Evolutionary conservation across 1,140 invertebrate genomes (phyloP), one percentile per base, ranked within the genome.

Genomic region (Rhagoletis pomonella): DNA sequence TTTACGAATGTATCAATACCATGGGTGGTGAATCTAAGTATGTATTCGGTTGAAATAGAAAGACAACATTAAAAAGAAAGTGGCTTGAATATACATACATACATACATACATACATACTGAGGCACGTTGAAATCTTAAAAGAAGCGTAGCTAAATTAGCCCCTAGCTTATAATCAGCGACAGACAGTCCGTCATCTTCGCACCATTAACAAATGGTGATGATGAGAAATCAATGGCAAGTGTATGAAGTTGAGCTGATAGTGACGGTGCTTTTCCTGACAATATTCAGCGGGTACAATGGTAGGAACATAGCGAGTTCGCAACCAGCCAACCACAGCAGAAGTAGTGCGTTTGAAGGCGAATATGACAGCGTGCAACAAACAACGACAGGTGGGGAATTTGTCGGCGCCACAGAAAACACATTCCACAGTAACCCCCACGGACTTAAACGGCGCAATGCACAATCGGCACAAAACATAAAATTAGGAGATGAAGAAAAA

Each of bases 181-280:
- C 5, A 55, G 10, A 10, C 5, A 55, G 50, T 55, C 50, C 50
- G 50, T 55, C 5, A 55, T 55, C 5, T 55, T 55, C 50, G 50
- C 50, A 55, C 50, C 50, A 55, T 10, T 19, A 42, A 81, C 55
- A 81, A n/a, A 3, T n/a, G 47, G 73, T 81, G 73, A 81, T 58
- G 9, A 81, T 81, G 73, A 55, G 19, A 12, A 55, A 10, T 55
- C 47, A 81, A 19, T 47, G 7, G 2, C 50, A 47, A 9, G 19
- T 9, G 7, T 29, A 17, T 19, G 50, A 44, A 81, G 47, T 29
- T 55, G 73, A 55, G 44, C 47, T 81, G 73, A 55, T 55, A 81
- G 73, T 81, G 42, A 17, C 10, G 42, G 73, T 55, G n/a, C 73
- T 81, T 55, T 81, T 55, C 1, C 19, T 81, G 17, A 81, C n/a